Conservation (phyloP, 2,797 vertebrate species). For the Cryptoblepharus egeriae region DNA sequence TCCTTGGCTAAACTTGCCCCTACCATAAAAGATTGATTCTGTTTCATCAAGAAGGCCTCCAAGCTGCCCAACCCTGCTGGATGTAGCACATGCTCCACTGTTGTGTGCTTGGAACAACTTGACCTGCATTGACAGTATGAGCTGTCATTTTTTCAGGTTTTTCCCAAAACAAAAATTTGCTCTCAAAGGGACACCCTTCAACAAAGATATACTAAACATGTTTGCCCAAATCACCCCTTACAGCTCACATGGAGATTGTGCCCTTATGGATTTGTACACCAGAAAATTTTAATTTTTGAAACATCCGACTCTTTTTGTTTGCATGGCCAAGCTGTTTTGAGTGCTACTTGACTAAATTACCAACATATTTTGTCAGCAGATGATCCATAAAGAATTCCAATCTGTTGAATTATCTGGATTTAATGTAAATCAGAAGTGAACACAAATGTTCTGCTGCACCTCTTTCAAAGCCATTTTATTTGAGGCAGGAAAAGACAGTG, state of each 20-base stretch:
- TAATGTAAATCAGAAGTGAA: neutral
- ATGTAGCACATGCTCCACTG: neutral
- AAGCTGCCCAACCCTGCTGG: too few relatives aligned
- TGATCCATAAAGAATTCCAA: neutral
- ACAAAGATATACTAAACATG: neutral
- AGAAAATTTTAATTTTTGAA: neutral
- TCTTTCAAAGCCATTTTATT: neutral
- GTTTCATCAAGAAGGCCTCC: too few relatives aligned
- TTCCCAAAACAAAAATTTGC: neutral
- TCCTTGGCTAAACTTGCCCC: too few relatives aligned
- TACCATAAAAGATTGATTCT: too few relatives aligned
- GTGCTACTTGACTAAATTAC: neutral
- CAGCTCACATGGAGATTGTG: neutral
- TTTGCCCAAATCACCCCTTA: neutral
- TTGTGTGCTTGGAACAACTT: neutral
- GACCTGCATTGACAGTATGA: too few relatives aligned
- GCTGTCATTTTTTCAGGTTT: neutral
- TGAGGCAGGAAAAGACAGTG: neutral
- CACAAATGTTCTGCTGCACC: neutral
- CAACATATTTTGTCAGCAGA: rapidly evolving
- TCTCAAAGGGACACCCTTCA: neutral
- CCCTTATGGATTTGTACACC: neutral
- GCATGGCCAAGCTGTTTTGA: neutral
- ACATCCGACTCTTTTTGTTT: constrained; percentile 4
- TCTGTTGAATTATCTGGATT: neutral